A percentile compares a stretch with the other conserved stretches of the same genome.
phyloP scores from a whole-genome alignment of 2,888 invertebrate genomes.

The Papilio protenor region DNA sequence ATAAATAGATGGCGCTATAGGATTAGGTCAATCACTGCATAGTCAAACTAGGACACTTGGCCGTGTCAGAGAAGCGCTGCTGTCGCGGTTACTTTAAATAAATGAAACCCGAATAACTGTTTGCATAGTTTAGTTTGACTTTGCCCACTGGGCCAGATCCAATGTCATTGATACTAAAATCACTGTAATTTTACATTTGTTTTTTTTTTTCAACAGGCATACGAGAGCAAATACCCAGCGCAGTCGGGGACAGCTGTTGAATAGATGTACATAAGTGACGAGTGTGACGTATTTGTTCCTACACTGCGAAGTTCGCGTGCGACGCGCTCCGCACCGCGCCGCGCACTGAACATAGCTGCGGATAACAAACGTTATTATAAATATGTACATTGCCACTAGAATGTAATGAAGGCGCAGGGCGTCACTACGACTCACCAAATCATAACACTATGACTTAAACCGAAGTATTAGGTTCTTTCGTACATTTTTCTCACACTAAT shows the following conservation, averaged over 20 bases:
- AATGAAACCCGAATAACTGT: too few relatives aligned
- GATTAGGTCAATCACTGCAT: too few relatives aligned
- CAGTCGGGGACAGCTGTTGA: constrained; percentile 53
- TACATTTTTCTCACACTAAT: not conserved
- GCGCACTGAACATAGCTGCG: not conserved
- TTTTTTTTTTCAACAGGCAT: constrained; percentile 62
- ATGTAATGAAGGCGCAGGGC: constrained; percentile 17
- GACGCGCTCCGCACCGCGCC: not conserved
- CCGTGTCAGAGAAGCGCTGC: too few relatives aligned
- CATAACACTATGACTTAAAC: constrained; percentile 3
- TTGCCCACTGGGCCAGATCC: too few relatives aligned
- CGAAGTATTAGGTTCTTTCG: not conserved
- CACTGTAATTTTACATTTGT: too few relatives aligned
- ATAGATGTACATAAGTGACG: constrained; percentile 43
- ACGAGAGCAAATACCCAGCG: constrained; percentile 59
- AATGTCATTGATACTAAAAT: too few relatives aligned
- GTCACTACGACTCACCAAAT: not conserved
- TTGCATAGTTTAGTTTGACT: too few relatives aligned
- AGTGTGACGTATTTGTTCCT: constrained; percentile 38
- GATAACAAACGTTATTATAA: not conserved
- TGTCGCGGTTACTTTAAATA: too few relatives aligned
- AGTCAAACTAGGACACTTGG: too few relatives aligned
- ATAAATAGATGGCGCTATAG: too few relatives aligned
- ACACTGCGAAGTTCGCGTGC: constrained; percentile 17
- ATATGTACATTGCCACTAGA: constrained; percentile 23